Evolutionary conservation across 2,797 vertebrate species (phyloP).

Genomic region (Premnoplex brunnescens): DNA sequence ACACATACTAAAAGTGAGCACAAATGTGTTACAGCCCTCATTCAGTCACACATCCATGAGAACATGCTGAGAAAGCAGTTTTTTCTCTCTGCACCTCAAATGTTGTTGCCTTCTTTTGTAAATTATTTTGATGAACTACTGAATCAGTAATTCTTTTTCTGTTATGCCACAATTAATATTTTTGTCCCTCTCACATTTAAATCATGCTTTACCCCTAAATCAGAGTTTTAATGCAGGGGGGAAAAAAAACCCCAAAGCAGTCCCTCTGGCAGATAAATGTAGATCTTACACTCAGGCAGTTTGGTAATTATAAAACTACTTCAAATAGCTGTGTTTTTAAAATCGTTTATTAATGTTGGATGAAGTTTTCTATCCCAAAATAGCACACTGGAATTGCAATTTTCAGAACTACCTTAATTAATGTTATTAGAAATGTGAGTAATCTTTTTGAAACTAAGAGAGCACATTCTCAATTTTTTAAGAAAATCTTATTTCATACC

Average conservation of each 20-base stretch:
- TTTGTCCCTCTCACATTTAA: background rate
- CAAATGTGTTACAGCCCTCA: background rate
- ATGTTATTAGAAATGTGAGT: background rate
- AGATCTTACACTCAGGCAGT: fast-evolving
- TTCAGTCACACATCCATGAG: background rate
- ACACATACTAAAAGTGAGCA: background rate
- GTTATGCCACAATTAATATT: background rate
- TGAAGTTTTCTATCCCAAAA: background rate
- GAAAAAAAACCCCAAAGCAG: background rate
- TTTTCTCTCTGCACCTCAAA: background rate
- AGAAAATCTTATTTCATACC: background rate
- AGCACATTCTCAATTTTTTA: background rate
- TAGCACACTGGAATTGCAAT: background rate
- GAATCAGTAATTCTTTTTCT: background rate
- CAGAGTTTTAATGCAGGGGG: background rate
- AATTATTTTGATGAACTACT: background rate
- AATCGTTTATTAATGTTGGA: background rate
- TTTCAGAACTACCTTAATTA: background rate
- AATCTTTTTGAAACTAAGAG: background rate
- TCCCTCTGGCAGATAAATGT: background rate
- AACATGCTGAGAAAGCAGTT: background rate
- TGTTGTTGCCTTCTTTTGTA: background rate
- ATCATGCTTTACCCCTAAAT: background rate
- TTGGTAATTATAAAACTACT: background rate
- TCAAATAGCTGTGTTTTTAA: background rate